Evolutionary conservation across 2,797 vertebrate species (phyloP).

Genomic region (Chelonia mydas): DNA sequence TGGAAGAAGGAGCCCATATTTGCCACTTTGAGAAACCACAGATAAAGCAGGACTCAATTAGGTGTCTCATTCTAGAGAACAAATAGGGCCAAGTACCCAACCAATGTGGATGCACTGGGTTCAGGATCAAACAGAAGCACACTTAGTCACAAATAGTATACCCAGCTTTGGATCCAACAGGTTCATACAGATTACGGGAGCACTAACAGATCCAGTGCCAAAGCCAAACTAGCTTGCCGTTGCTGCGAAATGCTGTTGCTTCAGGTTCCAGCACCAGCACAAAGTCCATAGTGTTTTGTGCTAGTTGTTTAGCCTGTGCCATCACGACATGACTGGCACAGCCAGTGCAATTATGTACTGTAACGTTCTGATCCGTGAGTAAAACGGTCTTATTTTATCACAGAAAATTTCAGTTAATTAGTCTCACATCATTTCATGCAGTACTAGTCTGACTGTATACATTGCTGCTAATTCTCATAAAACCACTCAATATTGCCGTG

Average conservation of each 20-base stretch:
- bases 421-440: not conserved
- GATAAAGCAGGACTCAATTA: not conserved
- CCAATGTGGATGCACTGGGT: not conserved
- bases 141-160: not conserved
- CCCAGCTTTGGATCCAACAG: not conserved
- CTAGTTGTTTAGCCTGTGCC: not conserved
- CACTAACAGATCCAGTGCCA: not conserved
- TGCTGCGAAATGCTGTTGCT: not conserved
- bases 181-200: not conserved
- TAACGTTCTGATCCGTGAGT: not conserved
- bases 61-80: not conserved
- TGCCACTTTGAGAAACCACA: not conserved
- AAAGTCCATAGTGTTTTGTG: slow-evolving; percentile 13
- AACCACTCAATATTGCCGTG: not conserved
- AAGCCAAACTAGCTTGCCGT: not conserved
- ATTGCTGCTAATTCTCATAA: not conserved
- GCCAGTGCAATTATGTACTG: not conserved
- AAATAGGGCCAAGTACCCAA: not conserved
- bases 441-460: not conserved
- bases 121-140: too few species aligned
- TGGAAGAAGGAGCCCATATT: not conserved
- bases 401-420: not conserved
- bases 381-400: not conserved
- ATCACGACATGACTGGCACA: not conserved
- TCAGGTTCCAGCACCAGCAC: not conserved